Base-by-base conservation (phyloP, 2,113 vertebrate genomes). In the Propithecus coquereli region DNA sequence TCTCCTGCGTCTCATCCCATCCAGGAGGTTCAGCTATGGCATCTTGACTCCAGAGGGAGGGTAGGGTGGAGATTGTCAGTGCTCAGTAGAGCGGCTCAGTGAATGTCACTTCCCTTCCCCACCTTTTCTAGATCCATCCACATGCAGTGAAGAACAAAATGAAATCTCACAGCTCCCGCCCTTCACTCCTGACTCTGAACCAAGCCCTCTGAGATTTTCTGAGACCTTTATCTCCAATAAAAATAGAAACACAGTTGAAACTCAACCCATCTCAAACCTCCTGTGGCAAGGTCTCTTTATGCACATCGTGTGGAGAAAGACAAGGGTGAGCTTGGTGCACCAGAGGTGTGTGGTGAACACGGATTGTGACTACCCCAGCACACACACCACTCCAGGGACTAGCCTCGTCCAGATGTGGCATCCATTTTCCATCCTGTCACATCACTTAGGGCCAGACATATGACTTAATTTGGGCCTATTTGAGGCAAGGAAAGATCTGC, bases 31-130 rank as follows among this genome's bases (percentile, higher is more conserved):
- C 25, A 18, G 37, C 8, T 40, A 40, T 13, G 59, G 79, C 52
- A 30, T 6, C 80, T 20, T 43, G 25, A 61, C 25, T 61, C 37
- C 16, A 14, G 27, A 61, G 16, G 32, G 50, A 79, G 1, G 17
- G 8, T 3, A 10, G 25, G 50, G n/a, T n/a, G 25, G 80, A 27
- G 3, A 43, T 0, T 9, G 0, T 40, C 37, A 6, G 23, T 17
- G 27, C 54, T 59, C 7, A 16, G 8, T 6, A 82, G 80, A 61
- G 54, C 54, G 37, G 25, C 80, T 10, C 3, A 6, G 79, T 11
- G 27, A 59, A 17, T 27, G 1, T 20, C 54, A 61, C 80, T 59
- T 43, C 16, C 80, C 25, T 61, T 32, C n/a, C 14, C 25, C 7
- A 59, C 40, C 23, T 74, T 74, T 74, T 30, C 43, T 45, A 74